Base-by-base conservation (phyloP, 1,140 invertebrate species). In the Hyles vespertilio region DNA sequence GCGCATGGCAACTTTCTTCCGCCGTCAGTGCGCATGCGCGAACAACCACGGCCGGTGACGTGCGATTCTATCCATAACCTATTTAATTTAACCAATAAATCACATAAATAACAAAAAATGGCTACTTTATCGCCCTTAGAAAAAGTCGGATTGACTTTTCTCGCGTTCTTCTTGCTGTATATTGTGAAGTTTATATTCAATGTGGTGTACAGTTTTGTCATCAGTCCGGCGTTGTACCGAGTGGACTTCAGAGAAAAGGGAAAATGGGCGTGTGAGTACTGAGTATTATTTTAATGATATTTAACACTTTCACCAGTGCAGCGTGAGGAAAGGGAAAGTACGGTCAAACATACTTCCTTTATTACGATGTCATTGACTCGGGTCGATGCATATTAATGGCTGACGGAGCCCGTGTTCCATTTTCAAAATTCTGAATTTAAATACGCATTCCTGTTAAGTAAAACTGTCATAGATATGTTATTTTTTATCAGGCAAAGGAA, bases 221-320 rank as follows among this genome's bases (percentile, higher is more conserved):
- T 86, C 43, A 77, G 77, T 54, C 84, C 83, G 44, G 62, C 63
- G 10, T 48, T 84, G 45, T 77, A 77, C 58, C 75, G 74, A 67
- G 79, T 87, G 66, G 75, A 86, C 68, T 84, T 82, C 54, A 80
- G 76, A 58, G 74, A 79, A 2, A 74, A 78, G 61, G 83, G 84
- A 61, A 82, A 81, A 71, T 87, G 84, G 84, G 84, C 84, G 68
- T 63, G 84, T 87, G 58, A 86, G 84, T 87, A 63, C 9, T 36
- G 53, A 43, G 44, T 61, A 46, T 51, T 50, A 0, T 50, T 50
- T 50, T 47, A 47, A 47, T 8, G 32, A 12, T 40, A 5, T 8
- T 40, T 40, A 5, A 8, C 36, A 5, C 8, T 40, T 8, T 40
- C 36, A 5, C 8, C 36, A 22, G 22, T 22, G 22, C 22, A 22